phyloP scores from a whole-genome alignment of 1,140 invertebrate species.

The Sitobion miscanthi region DNA sequence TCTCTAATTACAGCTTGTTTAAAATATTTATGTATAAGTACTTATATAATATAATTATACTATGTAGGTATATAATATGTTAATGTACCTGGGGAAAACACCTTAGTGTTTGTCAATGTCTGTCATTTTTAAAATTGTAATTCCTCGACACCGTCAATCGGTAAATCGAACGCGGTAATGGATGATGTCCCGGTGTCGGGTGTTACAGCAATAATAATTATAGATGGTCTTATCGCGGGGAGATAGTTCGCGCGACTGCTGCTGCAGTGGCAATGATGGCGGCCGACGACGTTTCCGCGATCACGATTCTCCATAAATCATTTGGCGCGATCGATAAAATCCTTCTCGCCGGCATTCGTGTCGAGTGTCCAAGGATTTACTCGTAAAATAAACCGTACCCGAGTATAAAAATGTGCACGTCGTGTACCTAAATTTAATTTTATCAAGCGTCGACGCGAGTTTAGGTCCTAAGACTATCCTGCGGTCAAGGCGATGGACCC shows the following conservation, averaged over 20 bases:
- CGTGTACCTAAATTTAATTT: background rate
- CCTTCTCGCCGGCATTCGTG: background rate
- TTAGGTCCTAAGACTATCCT: background rate
- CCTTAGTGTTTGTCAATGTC: background rate
- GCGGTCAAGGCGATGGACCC: background rate
- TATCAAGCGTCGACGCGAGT: background rate
- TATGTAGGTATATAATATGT: background rate
- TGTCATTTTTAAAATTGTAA: background rate
- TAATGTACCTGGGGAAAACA: background rate
- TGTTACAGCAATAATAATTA: background rate
- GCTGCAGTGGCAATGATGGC: background rate
- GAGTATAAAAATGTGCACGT: too few species aligned
- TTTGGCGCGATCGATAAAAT: background rate
- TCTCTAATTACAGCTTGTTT: too few species aligned
- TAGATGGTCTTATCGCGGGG: background rate
- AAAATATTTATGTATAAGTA: too few species aligned
- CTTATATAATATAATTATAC: background rate
- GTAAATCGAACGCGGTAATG: background rate
- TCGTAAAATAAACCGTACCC: background rate
- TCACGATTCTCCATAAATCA: constrained; percentile 32
- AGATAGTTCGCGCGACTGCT: background rate
- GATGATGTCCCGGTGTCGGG: background rate
- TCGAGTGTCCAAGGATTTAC: background rate
- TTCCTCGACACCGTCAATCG: background rate
- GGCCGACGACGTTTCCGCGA: constrained; percentile 7